Percentiles rank a stretch among this genome's conserved stretches.
Evolutionary conservation across 2,113 vertebrate species (phyloP).

Genomic region (Piprites chloris): DNA sequence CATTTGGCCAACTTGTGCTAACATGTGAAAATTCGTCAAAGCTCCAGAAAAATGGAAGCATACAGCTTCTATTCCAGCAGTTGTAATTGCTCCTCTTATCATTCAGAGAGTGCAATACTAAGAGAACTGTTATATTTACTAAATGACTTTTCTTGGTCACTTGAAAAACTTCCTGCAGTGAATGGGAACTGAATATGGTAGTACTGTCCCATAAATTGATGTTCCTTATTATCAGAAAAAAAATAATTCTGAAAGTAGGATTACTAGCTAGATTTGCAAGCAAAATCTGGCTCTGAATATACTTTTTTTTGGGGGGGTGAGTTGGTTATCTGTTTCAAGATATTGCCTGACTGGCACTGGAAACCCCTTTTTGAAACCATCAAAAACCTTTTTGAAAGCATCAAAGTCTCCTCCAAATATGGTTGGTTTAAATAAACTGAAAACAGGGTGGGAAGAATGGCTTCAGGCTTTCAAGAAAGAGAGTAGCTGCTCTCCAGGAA

Average conservation of each 20-base stretch:
- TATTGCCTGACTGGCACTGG: neutral
- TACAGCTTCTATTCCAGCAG: neutral
- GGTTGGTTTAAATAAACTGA: conserved; percentile 21
- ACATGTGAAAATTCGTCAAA: neutral
- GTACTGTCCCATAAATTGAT: neutral
- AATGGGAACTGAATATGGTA: neutral
- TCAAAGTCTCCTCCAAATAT: neutral
- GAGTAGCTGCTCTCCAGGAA: conserved; percentile 35
- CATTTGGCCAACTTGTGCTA: neutral
- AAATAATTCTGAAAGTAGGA: neutral
- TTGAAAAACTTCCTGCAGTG: neutral
- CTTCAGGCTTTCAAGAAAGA: conserved; percentile 11
- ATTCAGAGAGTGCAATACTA: neutral
- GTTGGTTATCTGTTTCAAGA: neutral
- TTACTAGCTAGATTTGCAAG: neutral
- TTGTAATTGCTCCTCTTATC: neutral
- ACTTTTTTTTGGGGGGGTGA: neutral
- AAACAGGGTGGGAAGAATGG: conserved; percentile 16
- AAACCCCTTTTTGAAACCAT: neutral
- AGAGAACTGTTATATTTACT: neutral
- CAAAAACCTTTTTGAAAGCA: neutral
- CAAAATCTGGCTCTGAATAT: neutral
- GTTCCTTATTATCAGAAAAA: neutral
- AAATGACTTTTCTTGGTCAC: neutral
- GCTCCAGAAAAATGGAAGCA: neutral